Conservation (phyloP, 2,797 vertebrate genomes). For the Lacerta viridis region DNA sequence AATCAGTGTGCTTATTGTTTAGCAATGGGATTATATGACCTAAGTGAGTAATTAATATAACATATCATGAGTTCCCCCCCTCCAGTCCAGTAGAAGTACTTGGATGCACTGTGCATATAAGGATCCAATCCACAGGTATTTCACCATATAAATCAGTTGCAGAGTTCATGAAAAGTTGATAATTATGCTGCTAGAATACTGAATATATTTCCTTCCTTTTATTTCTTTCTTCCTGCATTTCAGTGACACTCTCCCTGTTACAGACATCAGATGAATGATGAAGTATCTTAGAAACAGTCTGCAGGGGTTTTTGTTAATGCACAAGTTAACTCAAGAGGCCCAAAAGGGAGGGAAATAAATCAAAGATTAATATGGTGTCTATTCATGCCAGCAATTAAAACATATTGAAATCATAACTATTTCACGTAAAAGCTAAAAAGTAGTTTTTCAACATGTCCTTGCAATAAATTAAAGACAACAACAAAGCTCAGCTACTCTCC, state of each 20-base stretch:
- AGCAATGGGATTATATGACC: neutral
- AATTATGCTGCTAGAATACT: conserved; percentile 17
- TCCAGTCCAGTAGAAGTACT: conserved; percentile 12
- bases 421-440: neutral
- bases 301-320: neutral
- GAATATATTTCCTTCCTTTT: neutral
- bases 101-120: neutral
- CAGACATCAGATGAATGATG: conserved; percentile 10
- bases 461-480: neutral
- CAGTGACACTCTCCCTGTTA: neutral
- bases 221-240: neutral
- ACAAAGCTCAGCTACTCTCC: neutral
- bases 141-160: conserved; percentile 25
- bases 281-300: neutral
- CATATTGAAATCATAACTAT: neutral
- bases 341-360: neutral
- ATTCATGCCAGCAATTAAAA: neutral
- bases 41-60: conserved; percentile 28
- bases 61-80: conserved; percentile 13
- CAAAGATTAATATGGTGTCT: neutral
- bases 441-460: neutral
- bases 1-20: conserved; percentile 26
- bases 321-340: neutral
- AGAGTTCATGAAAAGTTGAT: conserved; percentile 27
- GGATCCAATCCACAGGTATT: neutral